phyloP scores from a whole-genome alignment of 2,797 vertebrate species.

The Microchirus variegatus region DNA sequence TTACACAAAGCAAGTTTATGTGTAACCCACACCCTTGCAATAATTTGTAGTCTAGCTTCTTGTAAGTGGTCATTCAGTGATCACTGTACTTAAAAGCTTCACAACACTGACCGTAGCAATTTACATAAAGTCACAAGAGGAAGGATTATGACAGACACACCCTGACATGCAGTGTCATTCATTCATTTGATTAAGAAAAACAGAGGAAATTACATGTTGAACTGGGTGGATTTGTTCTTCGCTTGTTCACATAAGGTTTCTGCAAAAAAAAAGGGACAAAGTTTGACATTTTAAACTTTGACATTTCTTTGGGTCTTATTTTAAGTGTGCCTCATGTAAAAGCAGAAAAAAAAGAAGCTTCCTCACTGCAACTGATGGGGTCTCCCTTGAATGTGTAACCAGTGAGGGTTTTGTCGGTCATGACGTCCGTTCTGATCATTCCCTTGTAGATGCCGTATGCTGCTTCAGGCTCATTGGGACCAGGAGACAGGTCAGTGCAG shows the following conservation, averaged over 20 bases:
- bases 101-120: background rate
- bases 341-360: background rate
- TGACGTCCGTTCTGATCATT: background rate
- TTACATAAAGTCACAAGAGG: slow-evolving; percentile 3
- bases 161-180: background rate
- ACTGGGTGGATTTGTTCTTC: background rate
- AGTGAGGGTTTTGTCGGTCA: accelerated
- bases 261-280: slow-evolving; percentile 37
- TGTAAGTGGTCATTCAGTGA: slow-evolving; percentile 35
- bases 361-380: slow-evolving; percentile 66
- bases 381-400: slow-evolving; percentile 30
- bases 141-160: slow-evolving; percentile 39
- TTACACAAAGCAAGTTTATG: background rate
- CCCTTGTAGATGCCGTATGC: slow-evolving; percentile 51
- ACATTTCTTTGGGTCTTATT: background rate
- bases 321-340: background rate
- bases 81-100: slow-evolving; percentile 12
- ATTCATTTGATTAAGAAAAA: slow-evolving; percentile 2
- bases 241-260: slow-evolving; percentile 58
- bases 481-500: slow-evolving; percentile 61
- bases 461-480: accelerated
- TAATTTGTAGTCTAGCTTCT: slow-evolving; percentile 30
- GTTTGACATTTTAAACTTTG: background rate
- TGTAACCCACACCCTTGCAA: slow-evolving; percentile 2
- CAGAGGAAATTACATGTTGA: slow-evolving; percentile 61